A percentile compares a stretch with the other conserved stretches of the same genome.
Conservation (phyloP, 2,113 vertebrate genomes). For the Pollachius pollachius region DNA sequence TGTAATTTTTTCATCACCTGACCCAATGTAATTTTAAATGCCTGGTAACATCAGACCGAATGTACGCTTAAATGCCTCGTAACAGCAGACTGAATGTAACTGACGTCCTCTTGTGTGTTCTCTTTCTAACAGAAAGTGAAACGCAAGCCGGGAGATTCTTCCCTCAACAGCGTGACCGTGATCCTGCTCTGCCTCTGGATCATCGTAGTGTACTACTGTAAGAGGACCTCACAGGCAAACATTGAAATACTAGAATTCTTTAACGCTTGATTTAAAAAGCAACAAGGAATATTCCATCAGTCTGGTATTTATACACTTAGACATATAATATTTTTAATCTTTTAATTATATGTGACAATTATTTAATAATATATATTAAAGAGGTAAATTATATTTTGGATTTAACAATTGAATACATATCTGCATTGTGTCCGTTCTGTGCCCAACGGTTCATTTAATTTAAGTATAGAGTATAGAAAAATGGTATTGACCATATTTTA, state of each 20-base stretch:
- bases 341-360: too few species aligned
- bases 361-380: background rate
- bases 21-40: background rate
- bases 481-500: too few species aligned
- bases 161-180: conserved; percentile 46
- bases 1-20: background rate
- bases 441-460: too few species aligned
- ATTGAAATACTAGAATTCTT: background rate
- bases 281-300: too few species aligned
- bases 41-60: background rate
- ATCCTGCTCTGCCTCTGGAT: conserved; percentile 54
- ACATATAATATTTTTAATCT: too few species aligned
- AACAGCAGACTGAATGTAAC: background rate
- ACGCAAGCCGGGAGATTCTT: background rate
- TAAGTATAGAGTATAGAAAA: too few species aligned
- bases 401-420: too few species aligned
- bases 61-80: background rate
- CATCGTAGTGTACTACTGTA: conserved; percentile 60
- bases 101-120: background rate
- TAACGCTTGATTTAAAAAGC: background rate
- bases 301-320: too few species aligned
- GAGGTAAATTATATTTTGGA: background rate
- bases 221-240: background rate
- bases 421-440: too few species aligned
- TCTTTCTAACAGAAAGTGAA: conserved; percentile 26